Conservation (phyloP, 2,888 invertebrate genomes). For the Hirtodrosophila duncani region DNA sequence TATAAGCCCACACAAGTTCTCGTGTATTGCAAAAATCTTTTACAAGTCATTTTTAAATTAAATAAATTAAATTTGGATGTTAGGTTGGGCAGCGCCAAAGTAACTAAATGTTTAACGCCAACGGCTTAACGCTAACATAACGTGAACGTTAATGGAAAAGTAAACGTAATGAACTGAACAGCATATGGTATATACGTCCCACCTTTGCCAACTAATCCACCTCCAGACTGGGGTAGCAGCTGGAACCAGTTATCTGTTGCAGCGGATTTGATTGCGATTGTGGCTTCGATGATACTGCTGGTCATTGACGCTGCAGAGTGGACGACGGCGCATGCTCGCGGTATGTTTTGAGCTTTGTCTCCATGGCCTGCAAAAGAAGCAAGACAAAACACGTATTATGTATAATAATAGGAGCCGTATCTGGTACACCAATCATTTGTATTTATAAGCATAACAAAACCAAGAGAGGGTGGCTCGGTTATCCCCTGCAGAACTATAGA, state of each 20-base stretch:
- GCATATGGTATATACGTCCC: too few relatives aligned
- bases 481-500: too few relatives aligned
- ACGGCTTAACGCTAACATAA: constrained; percentile 25
- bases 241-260: constrained; percentile 9
- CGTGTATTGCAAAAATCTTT: constrained; percentile 38
- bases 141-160: constrained; percentile 19
- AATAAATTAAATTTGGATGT: constrained; percentile 56
- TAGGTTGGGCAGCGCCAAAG: constrained; percentile 29
- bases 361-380: constrained; percentile 75
- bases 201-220: constrained; percentile 11
- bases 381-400: neutral
- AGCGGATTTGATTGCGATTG: constrained; percentile 35
- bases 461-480: too few relatives aligned
- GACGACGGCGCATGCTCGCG: constrained; percentile 76
- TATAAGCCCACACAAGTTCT: neutral
- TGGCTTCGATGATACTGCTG: constrained; percentile 39
- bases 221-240: constrained; percentile 21
- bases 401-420: too few relatives aligned
- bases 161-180: constrained; percentile 44
- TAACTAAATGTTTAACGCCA: constrained; percentile 22
- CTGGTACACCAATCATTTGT: too few relatives aligned
- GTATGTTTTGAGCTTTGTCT: constrained; percentile 78
- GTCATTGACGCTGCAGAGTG: constrained; percentile 77
- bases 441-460: too few relatives aligned
- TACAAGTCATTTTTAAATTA: constrained; percentile 50